phyloP scores from a whole-genome alignment of 2,888 invertebrate species.

The Rutpela maculata region DNA sequence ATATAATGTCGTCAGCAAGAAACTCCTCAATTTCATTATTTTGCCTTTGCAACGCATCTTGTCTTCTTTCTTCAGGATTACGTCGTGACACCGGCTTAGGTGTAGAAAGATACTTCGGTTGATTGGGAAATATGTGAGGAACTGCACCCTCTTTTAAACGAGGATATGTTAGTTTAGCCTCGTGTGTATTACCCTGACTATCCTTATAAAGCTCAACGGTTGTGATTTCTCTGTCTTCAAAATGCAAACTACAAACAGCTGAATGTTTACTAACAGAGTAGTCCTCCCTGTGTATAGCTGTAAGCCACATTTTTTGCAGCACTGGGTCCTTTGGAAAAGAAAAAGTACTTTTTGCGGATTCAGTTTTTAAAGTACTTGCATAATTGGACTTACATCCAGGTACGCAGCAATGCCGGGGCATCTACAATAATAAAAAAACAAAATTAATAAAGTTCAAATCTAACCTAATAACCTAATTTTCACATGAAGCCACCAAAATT shows the following conservation, averaged over 20 bases:
- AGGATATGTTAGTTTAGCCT: not conserved
- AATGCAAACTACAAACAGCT: not conserved
- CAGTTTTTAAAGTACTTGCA: conserved; percentile 8
- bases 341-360: not conserved
- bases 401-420: conserved; percentile 7
- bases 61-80: too few relatives aligned
- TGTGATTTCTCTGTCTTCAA: not conserved
- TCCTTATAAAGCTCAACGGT: not conserved
- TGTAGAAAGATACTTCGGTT: too few relatives aligned
- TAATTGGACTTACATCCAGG: conserved; percentile 10
- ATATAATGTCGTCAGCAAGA: too few relatives aligned
- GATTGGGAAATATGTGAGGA: too few relatives aligned
- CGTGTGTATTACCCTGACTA: not conserved
- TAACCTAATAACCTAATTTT: too few relatives aligned
- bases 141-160: not conserved
- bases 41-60: not conserved
- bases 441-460: conserved; percentile 3
- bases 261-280: conserved; percentile 1
- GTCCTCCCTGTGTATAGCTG: not conserved
- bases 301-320: conserved; percentile 17
- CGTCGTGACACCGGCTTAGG: too few relatives aligned
- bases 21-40: too few relatives aligned
- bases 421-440: conserved; percentile 1
- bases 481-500: too few relatives aligned
- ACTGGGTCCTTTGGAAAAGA: conserved; percentile 5